phyloP scores from a whole-genome alignment of 1,140 invertebrate species.

The Drosophila sp. region DNA sequence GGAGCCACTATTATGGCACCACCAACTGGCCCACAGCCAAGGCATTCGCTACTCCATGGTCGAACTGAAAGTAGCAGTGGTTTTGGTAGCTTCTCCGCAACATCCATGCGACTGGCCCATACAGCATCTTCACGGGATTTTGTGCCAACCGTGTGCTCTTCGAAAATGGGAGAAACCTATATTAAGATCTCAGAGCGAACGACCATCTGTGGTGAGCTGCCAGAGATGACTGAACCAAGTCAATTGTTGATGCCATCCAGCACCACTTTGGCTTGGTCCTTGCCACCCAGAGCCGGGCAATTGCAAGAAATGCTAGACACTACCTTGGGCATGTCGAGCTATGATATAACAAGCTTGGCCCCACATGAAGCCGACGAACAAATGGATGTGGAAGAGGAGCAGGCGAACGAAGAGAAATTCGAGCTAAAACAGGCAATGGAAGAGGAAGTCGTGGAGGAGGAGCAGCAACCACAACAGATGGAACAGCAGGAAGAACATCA shows the following conservation, averaged over 20 bases:
- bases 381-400: neutral
- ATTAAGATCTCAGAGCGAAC: slow-evolving; percentile 68
- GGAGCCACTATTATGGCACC: neutral
- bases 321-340: slow-evolving; percentile 72
- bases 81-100: slow-evolving; percentile 56
- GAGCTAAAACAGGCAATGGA: neutral
- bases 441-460: neutral
- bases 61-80: slow-evolving; percentile 51
- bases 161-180: slow-evolving; percentile 56
- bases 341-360: slow-evolving; percentile 54
- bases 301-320: slow-evolving; percentile 59
- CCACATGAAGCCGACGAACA: neutral
- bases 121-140: slow-evolving; percentile 48
- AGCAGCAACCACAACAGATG: neutral
- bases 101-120: slow-evolving; percentile 19
- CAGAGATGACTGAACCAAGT: slow-evolving; percentile 35
- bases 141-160: slow-evolving; percentile 66
- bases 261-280: slow-evolving; percentile 31
- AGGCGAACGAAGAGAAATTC: neutral
- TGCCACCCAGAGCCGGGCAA: slow-evolving; percentile 20
- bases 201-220: slow-evolving; percentile 59
- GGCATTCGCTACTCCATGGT: slow-evolving; percentile 38
- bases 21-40: slow-evolving; percentile 59
- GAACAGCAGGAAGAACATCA: slow-evolving; percentile 3
- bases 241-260: neutral